Percentiles rank a stretch among this genome's conserved stretches.
Evolutionary conservation across 1,140 invertebrate genomes (phyloP).

Genomic region (Pseudomyrmex dendroicus): DNA sequence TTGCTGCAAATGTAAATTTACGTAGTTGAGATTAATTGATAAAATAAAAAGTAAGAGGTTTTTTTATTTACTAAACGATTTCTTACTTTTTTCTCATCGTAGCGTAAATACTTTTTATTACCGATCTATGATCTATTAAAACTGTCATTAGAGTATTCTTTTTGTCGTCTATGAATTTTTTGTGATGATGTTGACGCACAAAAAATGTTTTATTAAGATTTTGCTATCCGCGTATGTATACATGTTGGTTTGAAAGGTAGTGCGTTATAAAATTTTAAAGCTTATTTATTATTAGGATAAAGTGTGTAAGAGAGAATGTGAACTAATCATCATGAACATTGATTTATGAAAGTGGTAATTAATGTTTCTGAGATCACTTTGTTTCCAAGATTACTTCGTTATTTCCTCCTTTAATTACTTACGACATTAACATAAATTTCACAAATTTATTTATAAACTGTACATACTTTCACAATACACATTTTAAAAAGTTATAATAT

Average conservation of each 20-base stretch:
- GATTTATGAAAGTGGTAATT: background rate
- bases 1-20: background rate
- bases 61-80: too few species aligned
- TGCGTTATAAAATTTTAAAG: background rate
- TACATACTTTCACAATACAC: background rate
- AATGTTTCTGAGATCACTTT: constrained; percentile 1
- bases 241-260: too few species aligned
- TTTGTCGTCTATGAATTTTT: too few species aligned
- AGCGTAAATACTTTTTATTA: too few species aligned
- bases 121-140: too few species aligned
- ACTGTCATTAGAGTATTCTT: too few species aligned
- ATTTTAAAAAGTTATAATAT: background rate
- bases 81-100: too few species aligned
- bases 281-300: background rate
- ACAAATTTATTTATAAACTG: constrained; percentile 10
- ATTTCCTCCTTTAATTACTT: constrained; percentile 12
- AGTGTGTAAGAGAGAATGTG: background rate
- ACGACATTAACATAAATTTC: constrained; percentile 8
- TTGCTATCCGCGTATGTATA: too few species aligned
- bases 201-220: too few species aligned
- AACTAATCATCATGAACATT: constrained; percentile 1
- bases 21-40: background rate
- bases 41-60: too few species aligned
- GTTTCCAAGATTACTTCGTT: background rate
- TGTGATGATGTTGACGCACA: too few species aligned